Base-by-base conservation (phyloP, 2,113 vertebrate genomes). In the Solea solea region DNA sequence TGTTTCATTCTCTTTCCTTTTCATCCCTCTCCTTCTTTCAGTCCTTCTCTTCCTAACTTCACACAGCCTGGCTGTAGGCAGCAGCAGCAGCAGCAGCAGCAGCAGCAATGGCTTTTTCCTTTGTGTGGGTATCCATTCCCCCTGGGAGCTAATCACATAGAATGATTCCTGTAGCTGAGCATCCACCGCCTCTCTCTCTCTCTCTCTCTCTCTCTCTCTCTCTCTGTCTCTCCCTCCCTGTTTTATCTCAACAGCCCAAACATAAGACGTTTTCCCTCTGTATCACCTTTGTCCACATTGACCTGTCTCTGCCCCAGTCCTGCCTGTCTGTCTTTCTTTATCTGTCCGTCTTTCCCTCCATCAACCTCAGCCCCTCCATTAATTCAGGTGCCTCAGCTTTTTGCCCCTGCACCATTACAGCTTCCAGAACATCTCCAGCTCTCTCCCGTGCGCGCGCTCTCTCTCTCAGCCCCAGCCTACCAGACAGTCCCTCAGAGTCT, bases 121-220 rank as follows among this genome's bases (percentile, higher is more conserved):
- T 87, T 92, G 80, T 89, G 86, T 88, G 74, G 72, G 76, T 90
- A 86, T 89, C 79, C 54, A 27, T 82, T 64, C 81, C 90, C 81
- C 86, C 61, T 65, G 86, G 91, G 90, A 93, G 67, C 90, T 91
- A 90, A 93, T 93, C 87, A 92, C 84, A 88, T 88, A 72, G 88
- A 91, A 91, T 91, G 85, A 88, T 92, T 90, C 81, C 84, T 85
- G 84, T 84, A 87, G 82, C 75, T 52, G 14, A 81, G 59, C 74
- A 82, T 78, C 83, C 64, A 62, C 80, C 77, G 44, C 66, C 76
- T 80, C 81, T 62, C 59, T 66, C 15, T 34, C 34, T 34, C 79
- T 70, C 78, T 73, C 70, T 78, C 81, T 64, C 76, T 80, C 81
- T 62, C 59, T 64, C 15, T 34, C 34, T 34, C 81, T 64, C 76